Evolutionary conservation across 1,140 invertebrate genomes (phyloP).

Genomic region (Drosophila eugracilis): DNA sequence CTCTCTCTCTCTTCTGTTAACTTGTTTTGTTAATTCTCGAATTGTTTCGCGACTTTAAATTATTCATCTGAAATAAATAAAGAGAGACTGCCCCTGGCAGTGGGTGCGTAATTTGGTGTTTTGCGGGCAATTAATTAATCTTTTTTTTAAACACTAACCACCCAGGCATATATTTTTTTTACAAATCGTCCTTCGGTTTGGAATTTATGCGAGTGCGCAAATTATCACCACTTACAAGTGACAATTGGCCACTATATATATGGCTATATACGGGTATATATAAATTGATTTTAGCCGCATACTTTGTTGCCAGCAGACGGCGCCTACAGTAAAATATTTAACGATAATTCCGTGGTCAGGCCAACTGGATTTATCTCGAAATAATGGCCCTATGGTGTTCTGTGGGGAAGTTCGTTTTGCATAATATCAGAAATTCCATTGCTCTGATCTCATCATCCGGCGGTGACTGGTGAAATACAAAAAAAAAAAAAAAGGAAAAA

Average conservation of each 20-base stretch:
- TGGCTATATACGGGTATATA: slow-evolving; percentile 6
- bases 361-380: not conserved
- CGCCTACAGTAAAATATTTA: slow-evolving; percentile 44
- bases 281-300: slow-evolving; percentile 25
- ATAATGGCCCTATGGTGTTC: slow-evolving; percentile 14
- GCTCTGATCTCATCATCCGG: slow-evolving; percentile 39
- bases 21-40: slow-evolving; percentile 20
- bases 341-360: slow-evolving; percentile 30
- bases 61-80: slow-evolving; percentile 48
- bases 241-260: slow-evolving; percentile 41
- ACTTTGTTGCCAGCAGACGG: slow-evolving; percentile 19
- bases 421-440: slow-evolving; percentile 57
- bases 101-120: slow-evolving; percentile 77
- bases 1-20: not conserved
- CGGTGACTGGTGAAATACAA: slow-evolving; percentile 16
- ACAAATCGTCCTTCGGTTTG: slow-evolving; percentile 7
- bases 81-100: slow-evolving; percentile 33
- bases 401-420: slow-evolving; percentile 47
- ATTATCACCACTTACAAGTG: slow-evolving; percentile 39
- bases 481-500: too few relatives aligned
- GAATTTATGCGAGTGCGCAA: slow-evolving; percentile 9
- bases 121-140: slow-evolving; percentile 72
- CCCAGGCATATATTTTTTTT: not conserved
- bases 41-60: slow-evolving; percentile 32
- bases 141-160: slow-evolving; percentile 10